Base-by-base conservation (phyloP, 2,113 vertebrate genomes). In the Siniperca knerii region DNA sequence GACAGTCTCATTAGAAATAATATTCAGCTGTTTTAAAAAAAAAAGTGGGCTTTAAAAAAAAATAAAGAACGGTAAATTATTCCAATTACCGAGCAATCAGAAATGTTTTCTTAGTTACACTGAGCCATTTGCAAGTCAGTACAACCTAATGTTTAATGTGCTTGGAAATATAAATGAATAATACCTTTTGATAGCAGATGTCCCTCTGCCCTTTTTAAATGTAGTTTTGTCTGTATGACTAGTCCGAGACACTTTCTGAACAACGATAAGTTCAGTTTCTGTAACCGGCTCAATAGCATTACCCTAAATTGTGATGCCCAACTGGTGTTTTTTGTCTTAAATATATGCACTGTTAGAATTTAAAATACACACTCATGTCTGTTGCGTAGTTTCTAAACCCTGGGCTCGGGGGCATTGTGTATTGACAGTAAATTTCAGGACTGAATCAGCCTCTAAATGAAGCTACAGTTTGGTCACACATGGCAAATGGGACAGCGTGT, bases 401-500 rank as follows among this genome's bases (percentile, higher is more conserved):
- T 44, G 64, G 23, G 6, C 23, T 44, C 29, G 15, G 23, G 23
- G 35, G 35, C 2, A 29, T 40, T 40, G 37, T 48, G 46, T 48
- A 15, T 4, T 9, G 11, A 33, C 15, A 18, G 25, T 62, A 0
- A 8, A 16, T 15, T 61, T 33, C 6, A 10, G 11, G 37, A 69
- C 23, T 0, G 40, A 37, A 48, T 16, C 7, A 18, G 54, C 9
- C 11, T 29, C 25, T 46, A 2, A 20, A 33, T 46, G 37, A 18
- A 75, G 65, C 83, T 40, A 54, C 37, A 46, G 35, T 69, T 20
- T 42, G 60, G 68, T 57, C 54, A n/a, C 70, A 52, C 75, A 55
- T 29, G 54, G 18, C 48, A 52, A 75, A 60, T 11, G 57, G 80
- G 72, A 81, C 82, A 44, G 8, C 12, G 8, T 71, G 81, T 81